phyloP scores from a whole-genome alignment of 2,797 vertebrate species.

The Rhodeus uyekii region DNA sequence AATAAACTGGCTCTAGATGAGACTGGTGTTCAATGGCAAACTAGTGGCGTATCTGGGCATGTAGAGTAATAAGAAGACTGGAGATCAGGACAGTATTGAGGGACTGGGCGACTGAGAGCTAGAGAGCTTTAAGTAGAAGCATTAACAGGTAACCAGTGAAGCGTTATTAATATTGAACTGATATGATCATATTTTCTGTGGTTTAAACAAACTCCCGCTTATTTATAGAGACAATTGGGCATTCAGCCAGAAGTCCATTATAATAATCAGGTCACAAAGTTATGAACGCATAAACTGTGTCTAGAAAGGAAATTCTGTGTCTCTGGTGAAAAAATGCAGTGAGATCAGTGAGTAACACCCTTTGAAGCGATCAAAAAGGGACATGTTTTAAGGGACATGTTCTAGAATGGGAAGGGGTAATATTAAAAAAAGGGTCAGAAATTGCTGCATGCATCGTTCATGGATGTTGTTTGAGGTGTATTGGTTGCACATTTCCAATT shows the following conservation, averaged over 20 bases:
- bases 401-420: not conserved
- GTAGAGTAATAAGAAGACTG: not conserved
- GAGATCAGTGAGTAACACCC: not conserved
- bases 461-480: not conserved
- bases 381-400: not conserved
- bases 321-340: not conserved
- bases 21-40: not conserved
- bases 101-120: too few species aligned
- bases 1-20: not conserved
- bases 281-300: constrained; percentile 5
- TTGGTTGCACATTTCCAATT: not conserved
- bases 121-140: not conserved
- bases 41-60: not conserved
- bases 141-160: not conserved
- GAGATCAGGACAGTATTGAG: not conserved
- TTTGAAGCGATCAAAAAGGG: not conserved
- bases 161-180: not conserved
- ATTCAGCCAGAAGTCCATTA: constrained; percentile 24
- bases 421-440: not conserved
- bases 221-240: not conserved
- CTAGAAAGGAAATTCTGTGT: not conserved
- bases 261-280: constrained; percentile 19
- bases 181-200: not conserved
- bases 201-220: not conserved
- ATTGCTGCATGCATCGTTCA: not conserved